These are phyloP conservation scores for Chymomyza amoena DNA, from an alignment of 2,888 invertebrate species.

Conservation along the genomic window DNA sequence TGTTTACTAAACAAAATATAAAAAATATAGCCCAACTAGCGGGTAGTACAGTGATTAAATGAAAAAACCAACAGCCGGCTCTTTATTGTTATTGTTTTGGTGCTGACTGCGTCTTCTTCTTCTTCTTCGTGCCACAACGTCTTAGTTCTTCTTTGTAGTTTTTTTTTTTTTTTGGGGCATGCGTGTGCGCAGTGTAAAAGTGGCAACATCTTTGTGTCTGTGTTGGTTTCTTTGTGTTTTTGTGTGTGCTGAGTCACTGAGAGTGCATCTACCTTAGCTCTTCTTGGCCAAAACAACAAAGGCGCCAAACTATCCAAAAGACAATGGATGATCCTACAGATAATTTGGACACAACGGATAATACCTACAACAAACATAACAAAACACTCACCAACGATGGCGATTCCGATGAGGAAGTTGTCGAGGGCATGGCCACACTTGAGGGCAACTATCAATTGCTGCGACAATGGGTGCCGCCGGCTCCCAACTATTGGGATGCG, in stretches of 20 bases:
- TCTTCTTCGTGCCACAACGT: slow-evolving; percentile 10
- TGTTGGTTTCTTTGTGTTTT: not conserved
- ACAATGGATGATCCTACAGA: slow-evolving; percentile 68
- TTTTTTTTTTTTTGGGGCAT: not conserved
- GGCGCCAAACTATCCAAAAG: slow-evolving; percentile 43
- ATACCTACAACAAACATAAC: slow-evolving; percentile 39
- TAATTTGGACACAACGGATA: slow-evolving; percentile 58
- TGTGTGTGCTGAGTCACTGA: slow-evolving; percentile 52
- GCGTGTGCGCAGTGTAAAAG: slow-evolving; percentile 3
- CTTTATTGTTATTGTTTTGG: slow-evolving; percentile 55
- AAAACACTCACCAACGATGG: slow-evolving; percentile 63
- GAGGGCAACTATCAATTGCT: slow-evolving; percentile 78
- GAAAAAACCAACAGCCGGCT: slow-evolving; percentile 9
- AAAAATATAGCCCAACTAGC: not conserved
- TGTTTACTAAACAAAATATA: not conserved
- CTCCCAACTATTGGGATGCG: slow-evolving; percentile 78
- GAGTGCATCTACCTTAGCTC: slow-evolving; percentile 38
- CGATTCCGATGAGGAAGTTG: slow-evolving; percentile 78
- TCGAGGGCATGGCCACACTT: slow-evolving; percentile 78
- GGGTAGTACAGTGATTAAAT: not conserved
- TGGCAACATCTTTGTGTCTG: slow-evolving; percentile 2
- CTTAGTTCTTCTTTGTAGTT: slow-evolving; percentile 40
- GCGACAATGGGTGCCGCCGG: slow-evolving; percentile 78
- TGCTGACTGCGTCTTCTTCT: slow-evolving; percentile 27
- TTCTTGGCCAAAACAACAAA: slow-evolving; percentile 50